Evolutionary conservation across 2,113 vertebrate genomes (phyloP).

Genomic region (Pteropus alecto): DNA sequence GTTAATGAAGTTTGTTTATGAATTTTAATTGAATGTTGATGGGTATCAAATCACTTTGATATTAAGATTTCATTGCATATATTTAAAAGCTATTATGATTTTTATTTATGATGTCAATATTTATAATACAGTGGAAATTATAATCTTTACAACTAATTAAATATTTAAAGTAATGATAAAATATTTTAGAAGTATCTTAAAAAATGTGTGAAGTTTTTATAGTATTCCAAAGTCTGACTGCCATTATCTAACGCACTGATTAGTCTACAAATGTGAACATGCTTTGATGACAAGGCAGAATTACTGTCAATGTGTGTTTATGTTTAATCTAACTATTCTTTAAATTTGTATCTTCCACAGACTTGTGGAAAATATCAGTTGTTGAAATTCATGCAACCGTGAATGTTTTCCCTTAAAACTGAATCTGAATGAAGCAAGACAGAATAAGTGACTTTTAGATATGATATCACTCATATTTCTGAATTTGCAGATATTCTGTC

Average conservation of each 20-base stretch:
- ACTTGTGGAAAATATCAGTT: neutral
- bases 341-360: neutral
- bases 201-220: neutral
- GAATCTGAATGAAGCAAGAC: neutral
- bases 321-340: neutral
- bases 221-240: neutral
- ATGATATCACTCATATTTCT: neutral
- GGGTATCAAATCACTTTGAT: neutral
- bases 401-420: neutral
- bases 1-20: constrained; percentile 1
- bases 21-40: constrained; percentile 42
- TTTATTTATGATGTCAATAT: constrained; percentile 46
- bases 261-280: neutral
- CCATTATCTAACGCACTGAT: neutral
- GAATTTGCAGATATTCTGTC: neutral
- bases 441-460: neutral
- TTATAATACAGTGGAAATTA: constrained; percentile 2
- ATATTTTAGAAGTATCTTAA: constrained; percentile 32
- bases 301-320: neutral
- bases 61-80: neutral
- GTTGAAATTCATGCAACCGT: neutral
- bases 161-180: constrained; percentile 27
- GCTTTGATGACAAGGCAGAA: neutral
- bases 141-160: neutral
- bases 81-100: neutral